Base-by-base conservation (phyloP, 2,113 vertebrate genomes). In the Vimba vimba region DNA sequence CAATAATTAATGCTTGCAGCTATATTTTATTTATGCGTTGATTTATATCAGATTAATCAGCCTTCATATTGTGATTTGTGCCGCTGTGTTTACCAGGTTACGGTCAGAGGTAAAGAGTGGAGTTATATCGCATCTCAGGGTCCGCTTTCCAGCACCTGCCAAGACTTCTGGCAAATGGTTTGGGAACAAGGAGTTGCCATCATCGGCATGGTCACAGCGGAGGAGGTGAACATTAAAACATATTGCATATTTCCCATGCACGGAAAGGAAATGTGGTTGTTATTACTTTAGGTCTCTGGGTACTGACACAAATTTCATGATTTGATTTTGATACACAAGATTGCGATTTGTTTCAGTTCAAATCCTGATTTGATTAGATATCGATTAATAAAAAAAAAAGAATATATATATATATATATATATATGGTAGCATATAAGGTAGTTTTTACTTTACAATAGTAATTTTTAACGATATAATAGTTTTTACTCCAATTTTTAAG, bases 91-190 rank as follows among this genome's bases (percentile, higher is more conserved):
- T 85, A 79, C 10, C 36, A 99, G 98, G 86, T 98, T 57, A 96
- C 94, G 60, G 95, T 98, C 21, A 93, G 95, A 2, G 96, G 97
- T 45, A 94, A 96, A 21, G 97, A 99, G 85, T 99, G 98, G 98
- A 97, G 95, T 92, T 99, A 99, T 85, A 98, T 99, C 69, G 97
- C 97, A 82, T 95, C 97, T 0, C 98, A 99, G 92, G 98, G 97
- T 30, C 98, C 98, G 4, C 88, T 99, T 86, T 93, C 96, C 21
- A 96, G 95, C 77, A 99, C 98, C 0, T 99, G 97, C 87, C 96
- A 96, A 89, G 98, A 99, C 90, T 99, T 99, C 91, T 99, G 98
- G 98, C 98, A 99, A 94, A 98, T 99, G 98, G 95, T 99, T 85
- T 99, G 98, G 98, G 98, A 99, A 76, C 97, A 99, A 93, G 95